Conservation (phyloP, 2,113 vertebrate species). For the Pholis gunnellus region DNA sequence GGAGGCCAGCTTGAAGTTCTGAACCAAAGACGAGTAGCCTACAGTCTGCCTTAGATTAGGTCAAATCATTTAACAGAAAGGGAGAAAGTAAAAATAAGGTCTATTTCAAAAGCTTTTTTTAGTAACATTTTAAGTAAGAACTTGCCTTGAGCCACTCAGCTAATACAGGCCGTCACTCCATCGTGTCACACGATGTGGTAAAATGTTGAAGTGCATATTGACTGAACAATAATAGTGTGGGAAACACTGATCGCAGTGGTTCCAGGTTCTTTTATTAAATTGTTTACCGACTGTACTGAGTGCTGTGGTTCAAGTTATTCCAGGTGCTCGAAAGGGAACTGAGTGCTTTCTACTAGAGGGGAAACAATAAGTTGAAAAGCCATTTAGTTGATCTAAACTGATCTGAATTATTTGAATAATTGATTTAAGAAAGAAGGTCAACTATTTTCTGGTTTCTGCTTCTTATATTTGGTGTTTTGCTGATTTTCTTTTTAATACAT, state of each 20-base stretch:
- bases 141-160: neutral
- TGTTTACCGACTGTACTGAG: neutral
- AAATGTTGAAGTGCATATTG: slow-evolving; percentile 7
- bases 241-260: slow-evolving; percentile 14
- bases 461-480: neutral
- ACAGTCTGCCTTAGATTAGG: slow-evolving; percentile 11
- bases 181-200: neutral
- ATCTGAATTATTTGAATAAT: neutral
- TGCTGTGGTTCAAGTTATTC: neutral
- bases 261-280: neutral
- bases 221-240: neutral
- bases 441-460: neutral
- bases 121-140: neutral
- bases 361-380: neutral
- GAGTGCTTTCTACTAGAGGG: neutral
- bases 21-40: slow-evolving; percentile 3
- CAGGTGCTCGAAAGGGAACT: neutral
- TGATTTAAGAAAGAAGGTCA: neutral
- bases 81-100: neutral
- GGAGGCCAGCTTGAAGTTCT: slow-evolving; percentile 80
- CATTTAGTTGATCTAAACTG: neutral
- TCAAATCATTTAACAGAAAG: neutral
- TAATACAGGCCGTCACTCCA: neutral
- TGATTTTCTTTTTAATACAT: neutral
- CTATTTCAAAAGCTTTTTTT: neutral